These are phyloP conservation scores for Steatornis caripensis DNA, from an alignment of 2,113 vertebrate species.

Conservation along the genomic window DNA sequence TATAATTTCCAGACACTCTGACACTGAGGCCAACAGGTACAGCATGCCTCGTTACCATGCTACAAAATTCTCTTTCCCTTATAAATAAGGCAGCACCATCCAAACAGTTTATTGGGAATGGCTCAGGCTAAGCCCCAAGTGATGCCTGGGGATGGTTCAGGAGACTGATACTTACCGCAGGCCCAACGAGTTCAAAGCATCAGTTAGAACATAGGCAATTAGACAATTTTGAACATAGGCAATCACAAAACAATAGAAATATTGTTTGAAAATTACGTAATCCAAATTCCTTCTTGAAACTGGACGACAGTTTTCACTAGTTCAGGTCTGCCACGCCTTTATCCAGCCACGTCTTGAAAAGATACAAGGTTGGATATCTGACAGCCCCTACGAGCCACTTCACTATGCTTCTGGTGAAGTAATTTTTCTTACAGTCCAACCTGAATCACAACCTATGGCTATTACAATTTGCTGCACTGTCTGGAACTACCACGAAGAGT, in stretches of 20 bases:
- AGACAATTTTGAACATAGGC: neutral
- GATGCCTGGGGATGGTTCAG: neutral
- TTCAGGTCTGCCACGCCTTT: neutral
- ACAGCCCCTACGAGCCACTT: neutral
- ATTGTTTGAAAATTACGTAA: neutral
- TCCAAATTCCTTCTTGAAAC: neutral
- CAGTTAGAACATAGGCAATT: neutral
- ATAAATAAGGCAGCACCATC: neutral
- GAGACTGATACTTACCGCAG: neutral
- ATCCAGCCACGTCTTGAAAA: neutral
- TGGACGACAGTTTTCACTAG: neutral
- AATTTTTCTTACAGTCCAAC: neutral
- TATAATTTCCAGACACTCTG: neutral
- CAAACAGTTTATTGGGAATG: neutral
- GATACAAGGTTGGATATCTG: neutral
- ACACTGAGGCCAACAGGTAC: neutral
- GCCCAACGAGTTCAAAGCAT: neutral
- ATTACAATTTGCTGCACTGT: neutral
- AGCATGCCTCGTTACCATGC: neutral
- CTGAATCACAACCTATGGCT: neutral
- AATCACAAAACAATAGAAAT: neutral
- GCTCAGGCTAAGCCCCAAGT: neutral
- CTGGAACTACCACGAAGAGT: neutral
- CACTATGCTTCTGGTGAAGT: neutral
- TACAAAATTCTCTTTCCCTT: neutral